A percentile compares a stretch with the other conserved stretches of the same genome.
phyloP scores from a whole-genome alignment of 2,888 invertebrate genomes.

The Lysandra bellargus region DNA sequence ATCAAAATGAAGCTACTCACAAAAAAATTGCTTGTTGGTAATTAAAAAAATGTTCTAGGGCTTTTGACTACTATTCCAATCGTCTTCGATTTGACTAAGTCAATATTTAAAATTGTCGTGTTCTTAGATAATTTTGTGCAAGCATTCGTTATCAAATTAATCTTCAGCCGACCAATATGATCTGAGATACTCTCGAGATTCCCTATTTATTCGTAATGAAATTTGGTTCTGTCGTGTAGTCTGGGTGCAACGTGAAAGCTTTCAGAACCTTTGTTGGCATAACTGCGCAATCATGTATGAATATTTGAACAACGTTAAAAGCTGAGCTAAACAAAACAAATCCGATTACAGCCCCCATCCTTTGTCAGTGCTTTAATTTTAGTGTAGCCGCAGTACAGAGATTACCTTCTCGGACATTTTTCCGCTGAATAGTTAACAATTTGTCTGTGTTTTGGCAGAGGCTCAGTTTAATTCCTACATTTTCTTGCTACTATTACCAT shows the following conservation, averaged over 20 bases:
- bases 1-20: too few relatives aligned
- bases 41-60: too few relatives aligned
- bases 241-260: constrained; percentile 18
- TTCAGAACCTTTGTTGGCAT: constrained; percentile 28
- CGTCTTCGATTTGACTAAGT: not conserved
- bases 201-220: constrained; percentile 11
- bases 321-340: constrained; percentile 29
- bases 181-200: not conserved
- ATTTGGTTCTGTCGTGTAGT: constrained; percentile 23
- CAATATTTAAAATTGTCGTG: not conserved
- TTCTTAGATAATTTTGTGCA: not conserved
- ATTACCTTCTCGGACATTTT: constrained; percentile 13
- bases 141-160: not conserved
- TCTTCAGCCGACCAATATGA: not conserved
- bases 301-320: constrained; percentile 30
- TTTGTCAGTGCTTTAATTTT: constrained; percentile 27
- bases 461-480: not conserved
- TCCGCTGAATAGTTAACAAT: constrained; percentile 12
- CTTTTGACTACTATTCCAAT: not conserved
- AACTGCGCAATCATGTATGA: constrained; percentile 30
- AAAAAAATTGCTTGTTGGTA: too few relatives aligned
- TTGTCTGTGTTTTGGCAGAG: not conserved
- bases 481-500: not conserved
- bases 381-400: not conserved
- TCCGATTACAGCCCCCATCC: constrained; percentile 26